Evolutionary conservation across 1,140 invertebrate genomes (phyloP).

Genomic region (Calliopsis andreniformis): DNA sequence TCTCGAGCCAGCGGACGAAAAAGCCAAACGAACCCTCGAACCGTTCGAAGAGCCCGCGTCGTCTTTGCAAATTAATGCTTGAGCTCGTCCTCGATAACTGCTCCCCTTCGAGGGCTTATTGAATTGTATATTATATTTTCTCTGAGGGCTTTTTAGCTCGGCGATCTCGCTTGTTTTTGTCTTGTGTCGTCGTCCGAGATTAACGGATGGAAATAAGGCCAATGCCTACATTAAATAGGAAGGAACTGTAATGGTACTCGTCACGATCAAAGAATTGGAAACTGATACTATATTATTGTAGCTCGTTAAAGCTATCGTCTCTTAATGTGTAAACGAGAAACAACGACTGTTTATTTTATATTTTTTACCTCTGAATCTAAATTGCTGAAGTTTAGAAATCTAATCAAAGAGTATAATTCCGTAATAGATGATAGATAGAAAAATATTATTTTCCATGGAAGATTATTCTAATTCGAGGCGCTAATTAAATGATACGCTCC

Average conservation of each 20-base stretch:
- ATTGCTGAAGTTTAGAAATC: neutral
- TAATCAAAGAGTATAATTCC: conserved; percentile 4
- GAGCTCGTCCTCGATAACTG: conserved; percentile 55
- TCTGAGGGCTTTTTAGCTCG: conserved; percentile 37
- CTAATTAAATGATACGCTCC: conserved; percentile 39
- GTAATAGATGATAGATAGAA: neutral
- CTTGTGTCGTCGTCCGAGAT: neutral
- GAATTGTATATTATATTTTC: conserved; percentile 61
- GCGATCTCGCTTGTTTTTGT: conserved; percentile 7
- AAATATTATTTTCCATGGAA: conserved; percentile 5
- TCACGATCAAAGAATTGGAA: conserved; percentile 26
- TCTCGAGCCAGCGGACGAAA: conserved; percentile 49
- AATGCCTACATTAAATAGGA: conserved; percentile 37
- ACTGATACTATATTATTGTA: neutral
- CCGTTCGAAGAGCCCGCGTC: conserved; percentile 49
- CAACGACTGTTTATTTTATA: neutral
- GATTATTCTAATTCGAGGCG: conserved; percentile 12
- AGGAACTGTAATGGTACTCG: conserved; percentile 20
- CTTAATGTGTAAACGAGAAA: no score
- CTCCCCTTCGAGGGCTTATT: conserved; percentile 52
- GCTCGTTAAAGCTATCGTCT: neutral
- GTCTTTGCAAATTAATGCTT: conserved; percentile 67
- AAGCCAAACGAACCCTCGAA: conserved; percentile 59
- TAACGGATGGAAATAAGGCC: neutral
- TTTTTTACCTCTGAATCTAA: no score